Evolutionary conservation across 2,888 invertebrate genomes (phyloP).

Genomic region (Griposia aprilina): DNA sequence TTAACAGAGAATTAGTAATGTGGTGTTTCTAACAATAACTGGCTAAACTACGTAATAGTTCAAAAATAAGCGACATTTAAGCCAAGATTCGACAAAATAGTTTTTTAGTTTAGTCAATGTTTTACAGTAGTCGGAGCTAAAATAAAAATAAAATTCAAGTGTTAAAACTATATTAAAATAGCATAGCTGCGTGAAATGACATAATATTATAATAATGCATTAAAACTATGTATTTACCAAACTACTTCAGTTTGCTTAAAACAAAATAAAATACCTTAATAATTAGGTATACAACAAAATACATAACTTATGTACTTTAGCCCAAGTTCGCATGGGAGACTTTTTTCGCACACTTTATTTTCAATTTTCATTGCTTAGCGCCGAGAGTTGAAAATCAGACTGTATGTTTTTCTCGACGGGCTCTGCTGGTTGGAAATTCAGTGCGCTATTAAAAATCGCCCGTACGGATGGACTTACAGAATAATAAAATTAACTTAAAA

Average conservation of each 20-base stretch:
- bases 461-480: background rate
- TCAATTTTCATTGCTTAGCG: background rate
- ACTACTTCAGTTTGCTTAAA: background rate
- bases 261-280: background rate
- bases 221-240: too few relatives aligned
- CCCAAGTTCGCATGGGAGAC: background rate
- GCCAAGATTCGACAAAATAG: background rate
- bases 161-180: slow-evolving; percentile 4
- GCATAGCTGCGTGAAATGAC: slow-evolving; percentile 23
- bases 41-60: background rate
- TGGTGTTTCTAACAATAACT: background rate
- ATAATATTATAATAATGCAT: background rate
- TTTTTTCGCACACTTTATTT: background rate
- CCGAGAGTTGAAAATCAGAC: background rate
- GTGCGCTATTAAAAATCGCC: background rate
- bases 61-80: background rate
- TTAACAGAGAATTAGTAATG: background rate
- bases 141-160: slow-evolving; percentile 4
- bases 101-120: background rate
- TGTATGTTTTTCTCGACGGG: background rate
- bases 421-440: background rate
- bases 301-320: background rate
- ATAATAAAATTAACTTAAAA: background rate
- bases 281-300: slow-evolving; percentile 7
- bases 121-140: background rate